Evolutionary conservation across 2,113 vertebrate species (phyloP).

Genomic region (Alosa alosa): DNA sequence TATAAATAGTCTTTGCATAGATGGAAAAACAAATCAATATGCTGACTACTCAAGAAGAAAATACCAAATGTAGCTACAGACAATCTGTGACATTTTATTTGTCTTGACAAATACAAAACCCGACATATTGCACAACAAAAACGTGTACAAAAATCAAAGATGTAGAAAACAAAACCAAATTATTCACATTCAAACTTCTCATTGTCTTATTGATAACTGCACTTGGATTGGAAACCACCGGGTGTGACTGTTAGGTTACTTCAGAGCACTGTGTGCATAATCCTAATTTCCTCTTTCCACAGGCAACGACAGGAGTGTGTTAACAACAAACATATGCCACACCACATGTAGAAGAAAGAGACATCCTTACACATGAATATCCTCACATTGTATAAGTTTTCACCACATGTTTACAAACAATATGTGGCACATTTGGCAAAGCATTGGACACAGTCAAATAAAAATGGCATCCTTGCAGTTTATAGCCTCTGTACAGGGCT

Average conservation of each 20-base stretch:
- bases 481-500: neutral
- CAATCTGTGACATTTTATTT: slow-evolving; percentile 12
- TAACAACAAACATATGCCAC: neutral
- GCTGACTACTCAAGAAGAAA: slow-evolving; percentile 30
- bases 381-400: neutral
- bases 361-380: neutral
- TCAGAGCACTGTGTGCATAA: neutral
- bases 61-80: neutral
- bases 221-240: slow-evolving; percentile 20
- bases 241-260: neutral
- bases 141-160: slow-evolving; percentile 24
- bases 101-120: slow-evolving; percentile 30
- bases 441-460: slow-evolving; percentile 21
- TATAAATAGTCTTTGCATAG: slow-evolving; percentile 26
- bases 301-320: neutral
- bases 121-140: slow-evolving; percentile 38
- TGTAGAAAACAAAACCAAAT: slow-evolving; percentile 40
- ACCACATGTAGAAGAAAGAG: neutral
- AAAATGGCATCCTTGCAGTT: neutral
- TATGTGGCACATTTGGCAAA: slow-evolving; percentile 50
- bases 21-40: slow-evolving; percentile 15
- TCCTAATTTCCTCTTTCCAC: neutral
- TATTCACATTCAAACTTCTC: slow-evolving; percentile 42
- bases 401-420: slow-evolving; percentile 33
- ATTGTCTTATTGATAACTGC: slow-evolving; percentile 26